These are phyloP conservation scores for Myodes glareolus DNA, from an alignment of 2,113 vertebrate species.

Conservation along the genomic window DNA sequence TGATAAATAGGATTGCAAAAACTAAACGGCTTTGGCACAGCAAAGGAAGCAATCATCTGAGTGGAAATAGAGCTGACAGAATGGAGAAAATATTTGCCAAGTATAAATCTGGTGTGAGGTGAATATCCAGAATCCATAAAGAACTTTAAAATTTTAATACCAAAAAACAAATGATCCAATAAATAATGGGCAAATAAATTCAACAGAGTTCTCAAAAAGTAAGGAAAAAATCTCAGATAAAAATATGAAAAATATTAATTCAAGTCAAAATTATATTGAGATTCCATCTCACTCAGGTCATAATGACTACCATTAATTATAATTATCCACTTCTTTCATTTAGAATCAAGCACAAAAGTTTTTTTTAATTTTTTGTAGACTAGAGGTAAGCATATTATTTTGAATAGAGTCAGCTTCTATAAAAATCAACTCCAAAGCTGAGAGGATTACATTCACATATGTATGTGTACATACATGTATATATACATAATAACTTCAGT, in stretches of 20 bases:
- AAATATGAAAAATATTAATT: not conserved
- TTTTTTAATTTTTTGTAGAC: constrained; percentile 11
- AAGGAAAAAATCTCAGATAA: not conserved
- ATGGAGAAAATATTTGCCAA: not conserved
- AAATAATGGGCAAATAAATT: not conserved
- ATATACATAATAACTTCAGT: too few relatives aligned
- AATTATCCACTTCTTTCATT: constrained; percentile 13
- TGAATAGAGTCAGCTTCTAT: not conserved
- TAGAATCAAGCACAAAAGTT: not conserved
- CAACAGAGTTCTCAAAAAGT: not conserved
- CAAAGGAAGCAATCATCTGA: not conserved
- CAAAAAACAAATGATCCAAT: not conserved
- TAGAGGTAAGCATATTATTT: not conserved
- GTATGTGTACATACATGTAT: too few relatives aligned
- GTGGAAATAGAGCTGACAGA: not conserved
- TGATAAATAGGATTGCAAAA: not conserved
- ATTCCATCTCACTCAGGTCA: not conserved
- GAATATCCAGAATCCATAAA: not conserved
- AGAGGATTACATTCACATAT: not conserved
- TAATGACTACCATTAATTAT: constrained; percentile 8
- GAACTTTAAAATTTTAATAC: not conserved
- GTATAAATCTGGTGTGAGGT: not conserved
- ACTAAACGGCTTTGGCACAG: not conserved
- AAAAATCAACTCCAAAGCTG: not conserved
- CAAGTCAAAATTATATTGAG: not conserved